Evolutionary conservation across 2,797 vertebrate species (phyloP), one percentile per base, ranked within the genome.

Genomic region (Nyctibius grandis): DNA sequence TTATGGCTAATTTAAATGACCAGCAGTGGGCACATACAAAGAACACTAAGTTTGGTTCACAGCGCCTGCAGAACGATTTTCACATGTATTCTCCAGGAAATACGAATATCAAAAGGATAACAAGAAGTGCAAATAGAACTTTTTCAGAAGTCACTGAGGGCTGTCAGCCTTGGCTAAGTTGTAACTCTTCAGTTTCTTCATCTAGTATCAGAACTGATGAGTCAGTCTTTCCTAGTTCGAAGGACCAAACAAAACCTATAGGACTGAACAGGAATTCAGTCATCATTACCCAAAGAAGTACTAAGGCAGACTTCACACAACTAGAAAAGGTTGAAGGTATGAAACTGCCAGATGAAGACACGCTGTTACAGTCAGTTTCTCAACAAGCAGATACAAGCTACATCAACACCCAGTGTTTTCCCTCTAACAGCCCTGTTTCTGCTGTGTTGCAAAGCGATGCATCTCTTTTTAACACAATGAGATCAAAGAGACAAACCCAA

Each of bases 1-100:
- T 94, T 50, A 97, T 96, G 76, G 38, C 76, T 65, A 96, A 96
- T 91, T 88, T 95, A 85, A 92, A 91, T 72, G 87, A 91, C 50
- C 59, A 42, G 23, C 88, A 95, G 36, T 85, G 92, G 95, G 33
- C 74, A 53, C 63, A 45, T 29, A 56, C 60, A 31, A 79, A 68
- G 33, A 73, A 82, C 51, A n/a, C 45, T 29, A 86, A 88, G 48
- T 90, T 96, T 91, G 95, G 94, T 44, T 86, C 96, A 40, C 63
- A 81, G 75, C 42, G 4, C 48, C 69, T 83, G 88, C 95, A 94
- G 45, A 93, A 75, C 3, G 47, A 91, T 91, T 95, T 96, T 89
- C 96, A 95, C 4, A 1, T 38, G 19, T 81, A 74, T 68, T 69
- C 77, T 29, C 44, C 74, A 74, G 97, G 97, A 84, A 95, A 75